Evolutionary conservation across 1,140 invertebrate genomes (phyloP).

Genomic region (Drosophila saltans): DNA sequence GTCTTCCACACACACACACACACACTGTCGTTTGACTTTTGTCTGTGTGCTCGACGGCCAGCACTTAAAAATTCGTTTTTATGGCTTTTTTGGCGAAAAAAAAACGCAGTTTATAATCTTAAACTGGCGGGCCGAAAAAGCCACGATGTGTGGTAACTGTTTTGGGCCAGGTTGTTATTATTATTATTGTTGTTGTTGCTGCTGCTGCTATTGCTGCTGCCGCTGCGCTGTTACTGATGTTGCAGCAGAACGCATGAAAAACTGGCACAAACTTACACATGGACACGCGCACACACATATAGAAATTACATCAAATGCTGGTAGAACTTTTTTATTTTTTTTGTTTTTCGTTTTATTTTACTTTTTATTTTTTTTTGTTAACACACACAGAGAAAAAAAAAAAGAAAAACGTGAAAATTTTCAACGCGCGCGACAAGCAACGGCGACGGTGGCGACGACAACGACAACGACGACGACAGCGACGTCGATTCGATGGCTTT

Average conservation of each 20-base stretch:
- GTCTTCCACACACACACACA: not conserved
- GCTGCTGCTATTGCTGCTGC: slow-evolving; percentile 23
- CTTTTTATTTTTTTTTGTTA: slow-evolving; percentile 10
- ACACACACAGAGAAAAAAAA: slow-evolving; percentile 14
- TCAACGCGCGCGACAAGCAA: slow-evolving; percentile 42
- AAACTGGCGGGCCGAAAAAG: slow-evolving; percentile 22
- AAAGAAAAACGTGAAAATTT: slow-evolving; percentile 36
- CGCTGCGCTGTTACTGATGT: slow-evolving; percentile 38
- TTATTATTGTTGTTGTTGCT: slow-evolving; percentile 46
- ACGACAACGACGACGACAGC: slow-evolving; percentile 4
- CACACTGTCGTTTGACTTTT: slow-evolving; percentile 64
- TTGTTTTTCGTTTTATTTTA: slow-evolving; percentile 13
- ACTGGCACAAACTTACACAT: slow-evolving; percentile 63
- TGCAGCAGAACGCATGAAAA: slow-evolving; percentile 72
- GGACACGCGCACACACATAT: slow-evolving; percentile 24
- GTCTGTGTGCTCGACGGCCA: slow-evolving; percentile 43
- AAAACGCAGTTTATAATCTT: slow-evolving; percentile 77
- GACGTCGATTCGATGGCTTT: not conserved
- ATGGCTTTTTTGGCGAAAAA: slow-evolving; percentile 80
- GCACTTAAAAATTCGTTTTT: slow-evolving; percentile 69
- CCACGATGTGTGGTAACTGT: slow-evolving; percentile 66
- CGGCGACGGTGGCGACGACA: slow-evolving; percentile 25
- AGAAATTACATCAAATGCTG: slow-evolving; percentile 35
- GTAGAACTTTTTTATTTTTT: slow-evolving; percentile 49
- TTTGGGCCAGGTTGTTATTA: slow-evolving; percentile 36